These are phyloP conservation scores for Prorops nasuta DNA, from an alignment of 1,140 invertebrate species.

Conservation along the genomic window DNA sequence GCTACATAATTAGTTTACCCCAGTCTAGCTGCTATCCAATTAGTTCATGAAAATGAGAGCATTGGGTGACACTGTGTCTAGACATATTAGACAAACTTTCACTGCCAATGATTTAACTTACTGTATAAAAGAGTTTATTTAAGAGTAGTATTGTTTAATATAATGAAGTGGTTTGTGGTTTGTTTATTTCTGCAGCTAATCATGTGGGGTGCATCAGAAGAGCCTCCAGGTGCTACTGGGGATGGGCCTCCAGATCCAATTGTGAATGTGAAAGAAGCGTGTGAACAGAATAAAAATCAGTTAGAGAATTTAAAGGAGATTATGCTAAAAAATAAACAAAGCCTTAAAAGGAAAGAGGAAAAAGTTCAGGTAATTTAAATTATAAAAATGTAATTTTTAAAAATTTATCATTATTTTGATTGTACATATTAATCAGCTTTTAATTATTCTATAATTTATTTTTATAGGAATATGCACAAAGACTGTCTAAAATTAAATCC, in stretches of 20 bases:
- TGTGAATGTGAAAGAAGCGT: constrained; percentile 27
- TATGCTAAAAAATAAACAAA: constrained; percentile 46
- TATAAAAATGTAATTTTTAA: not conserved
- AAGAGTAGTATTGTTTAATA: constrained; percentile 7
- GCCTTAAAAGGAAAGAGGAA: constrained; percentile 48
- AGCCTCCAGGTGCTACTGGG: constrained; percentile 38
- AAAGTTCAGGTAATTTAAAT: constrained; percentile 44
- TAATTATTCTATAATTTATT: not conserved
- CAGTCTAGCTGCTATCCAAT: constrained; percentile 46
- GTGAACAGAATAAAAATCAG: constrained; percentile 43
- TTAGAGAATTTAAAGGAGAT: constrained; percentile 47
- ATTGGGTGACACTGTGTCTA: constrained; percentile 43
- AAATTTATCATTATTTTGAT: not conserved
- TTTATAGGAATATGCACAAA: constrained; percentile 50
- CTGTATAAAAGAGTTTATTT: constrained; percentile 11
- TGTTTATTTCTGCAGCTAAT: constrained; percentile 47
- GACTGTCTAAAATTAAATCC: constrained; percentile 50
- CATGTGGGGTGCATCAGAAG: constrained; percentile 45
- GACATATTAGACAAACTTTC: constrained; percentile 41
- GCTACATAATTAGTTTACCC: constrained; percentile 54
- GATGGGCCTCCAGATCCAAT: constrained; percentile 33
- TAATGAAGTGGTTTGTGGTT: constrained; percentile 45
- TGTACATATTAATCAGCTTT: not conserved
- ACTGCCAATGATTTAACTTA: constrained; percentile 45
- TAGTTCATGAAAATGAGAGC: constrained; percentile 47